These are phyloP conservation scores for Mycteria americana DNA, from an alignment of 2,797 vertebrate genomes.

Conservation along the genomic window DNA sequence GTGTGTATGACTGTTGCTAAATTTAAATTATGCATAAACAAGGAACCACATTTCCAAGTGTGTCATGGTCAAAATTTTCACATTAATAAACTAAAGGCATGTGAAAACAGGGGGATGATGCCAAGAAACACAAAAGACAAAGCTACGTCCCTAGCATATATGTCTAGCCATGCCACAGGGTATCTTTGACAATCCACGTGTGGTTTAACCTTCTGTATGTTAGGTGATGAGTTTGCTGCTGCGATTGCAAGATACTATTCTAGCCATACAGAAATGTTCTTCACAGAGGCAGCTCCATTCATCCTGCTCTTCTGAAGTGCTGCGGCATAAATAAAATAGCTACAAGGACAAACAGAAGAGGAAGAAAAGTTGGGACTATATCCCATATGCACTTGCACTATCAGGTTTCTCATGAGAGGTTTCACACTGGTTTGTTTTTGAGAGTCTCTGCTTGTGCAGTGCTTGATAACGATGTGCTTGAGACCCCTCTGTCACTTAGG, in stretches of 20 bases:
- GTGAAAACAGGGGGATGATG: background rate
- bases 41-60: background rate
- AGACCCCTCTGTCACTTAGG: background rate
- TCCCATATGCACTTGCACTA: background rate
- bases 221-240: background rate
- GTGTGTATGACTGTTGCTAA: background rate
- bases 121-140: background rate
- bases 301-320: background rate
- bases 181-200: background rate
- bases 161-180: background rate
- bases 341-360: background rate
- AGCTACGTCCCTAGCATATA: background rate
- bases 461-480: background rate
- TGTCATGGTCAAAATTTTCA: background rate
- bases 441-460: background rate
- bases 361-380: background rate
- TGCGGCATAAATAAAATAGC: background rate
- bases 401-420: background rate
- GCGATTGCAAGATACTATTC: background rate
- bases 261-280: background rate
- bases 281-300: background rate
- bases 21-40: background rate
- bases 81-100: background rate
- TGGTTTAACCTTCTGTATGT: background rate
- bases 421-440: background rate